These are phyloP conservation scores for Bostrychus sinensis DNA, from an alignment of 2,113 vertebrate species.

Conservation along the genomic window DNA sequence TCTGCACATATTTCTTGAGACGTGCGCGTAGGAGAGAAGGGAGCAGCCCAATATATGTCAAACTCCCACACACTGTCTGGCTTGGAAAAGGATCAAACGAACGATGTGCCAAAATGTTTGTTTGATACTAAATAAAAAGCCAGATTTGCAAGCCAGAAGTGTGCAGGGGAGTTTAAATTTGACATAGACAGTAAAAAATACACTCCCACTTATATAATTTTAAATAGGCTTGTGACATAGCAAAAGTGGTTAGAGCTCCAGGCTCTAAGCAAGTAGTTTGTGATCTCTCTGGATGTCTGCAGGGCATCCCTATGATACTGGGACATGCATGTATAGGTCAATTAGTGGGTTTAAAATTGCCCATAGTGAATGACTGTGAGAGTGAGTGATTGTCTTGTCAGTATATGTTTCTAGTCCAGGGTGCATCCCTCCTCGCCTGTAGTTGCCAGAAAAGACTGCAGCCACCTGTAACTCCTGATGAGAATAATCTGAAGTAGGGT, in stretches of 20 bases:
- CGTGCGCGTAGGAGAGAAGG: conserved; percentile 1
- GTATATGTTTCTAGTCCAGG: no score
- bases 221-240: not conserved
- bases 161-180: not conserved
- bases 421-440: no score
- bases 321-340: no score
- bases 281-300: no score
- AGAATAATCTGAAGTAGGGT: no score
- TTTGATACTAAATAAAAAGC: not conserved
- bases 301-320: no score
- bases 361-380: no score
- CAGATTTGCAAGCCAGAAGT: conserved; percentile 4
- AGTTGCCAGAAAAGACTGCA: no score
- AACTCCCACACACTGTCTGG: conserved; percentile 8
- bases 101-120: conserved; percentile 1
- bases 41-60: conserved; percentile 7
- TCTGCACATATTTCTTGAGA: conserved; percentile 8
- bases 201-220: not conserved
- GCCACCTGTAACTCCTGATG: no score
- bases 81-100: not conserved
- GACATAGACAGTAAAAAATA: not conserved
- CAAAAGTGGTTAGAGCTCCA: not conserved
- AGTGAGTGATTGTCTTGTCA: no score
- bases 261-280: no score
- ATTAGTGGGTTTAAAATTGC: no score